Evolutionary conservation across 2,113 vertebrate genomes (phyloP).

Genomic region (Haemorhous mexicanus): DNA sequence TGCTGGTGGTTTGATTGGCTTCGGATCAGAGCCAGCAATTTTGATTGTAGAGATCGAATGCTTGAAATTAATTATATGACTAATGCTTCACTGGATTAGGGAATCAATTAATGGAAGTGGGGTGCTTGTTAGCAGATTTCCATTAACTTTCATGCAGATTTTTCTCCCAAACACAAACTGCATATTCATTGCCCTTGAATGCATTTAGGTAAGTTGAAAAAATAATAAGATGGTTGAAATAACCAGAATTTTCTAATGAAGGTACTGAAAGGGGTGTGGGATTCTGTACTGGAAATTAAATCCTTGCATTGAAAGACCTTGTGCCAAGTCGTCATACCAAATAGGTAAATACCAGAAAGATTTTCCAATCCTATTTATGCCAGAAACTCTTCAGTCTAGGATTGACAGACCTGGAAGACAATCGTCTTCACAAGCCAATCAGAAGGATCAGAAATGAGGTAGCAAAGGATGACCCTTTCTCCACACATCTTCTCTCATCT

Average conservation of each 20-base stretch:
- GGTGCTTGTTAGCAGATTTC: slow-evolving; percentile 47
- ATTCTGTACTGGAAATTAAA: slow-evolving; percentile 1
- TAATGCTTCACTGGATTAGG: slow-evolving; percentile 51
- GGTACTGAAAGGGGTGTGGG: background rate
- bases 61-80: slow-evolving; percentile 57
- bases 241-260: background rate
- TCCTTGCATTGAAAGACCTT: background rate
- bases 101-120: slow-evolving; percentile 55
- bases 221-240: background rate
- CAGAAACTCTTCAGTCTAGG: background rate
- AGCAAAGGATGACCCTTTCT: background rate
- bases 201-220: background rate
- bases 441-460: background rate
- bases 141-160: slow-evolving; percentile 34
- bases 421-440: background rate
- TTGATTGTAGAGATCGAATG: slow-evolving; percentile 56
- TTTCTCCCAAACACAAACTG: slow-evolving; percentile 12
- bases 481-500: background rate
- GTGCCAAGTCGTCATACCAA: background rate
- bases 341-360: background rate
- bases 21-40: slow-evolving; percentile 54
- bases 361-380: background rate
- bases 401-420: background rate
- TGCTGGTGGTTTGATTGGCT: slow-evolving; percentile 61
- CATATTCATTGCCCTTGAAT: slow-evolving; percentile 36